Conservation (phyloP, 1,140 invertebrate genomes). For the Rhopalosiphum maidis region DNA sequence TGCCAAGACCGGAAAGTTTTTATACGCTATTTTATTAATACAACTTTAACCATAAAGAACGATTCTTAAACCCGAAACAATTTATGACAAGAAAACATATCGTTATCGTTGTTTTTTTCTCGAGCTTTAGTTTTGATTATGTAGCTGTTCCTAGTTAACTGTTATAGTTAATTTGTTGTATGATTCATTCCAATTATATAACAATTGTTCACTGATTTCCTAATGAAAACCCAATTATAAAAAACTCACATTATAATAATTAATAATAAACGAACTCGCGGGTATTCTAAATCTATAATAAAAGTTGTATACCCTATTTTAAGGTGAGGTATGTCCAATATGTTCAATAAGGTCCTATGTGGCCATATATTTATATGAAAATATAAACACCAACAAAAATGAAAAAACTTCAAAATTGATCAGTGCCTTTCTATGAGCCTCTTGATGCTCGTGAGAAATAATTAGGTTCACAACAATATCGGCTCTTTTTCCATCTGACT, state of each 20-base stretch:
- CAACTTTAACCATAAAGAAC: conserved; percentile 23
- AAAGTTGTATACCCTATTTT: not conserved
- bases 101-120: not conserved
- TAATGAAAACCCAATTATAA: not conserved
- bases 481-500: not conserved
- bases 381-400: not conserved
- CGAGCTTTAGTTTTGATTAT: not conserved
- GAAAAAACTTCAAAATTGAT: conserved; percentile 5
- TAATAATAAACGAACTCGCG: not conserved
- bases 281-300: not conserved
- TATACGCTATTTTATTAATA: conserved; percentile 35
- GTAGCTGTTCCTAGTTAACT: not conserved
- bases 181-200: not conserved
- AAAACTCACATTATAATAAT: too few relatives aligned
- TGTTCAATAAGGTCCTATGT: not conserved
- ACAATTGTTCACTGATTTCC: not conserved
- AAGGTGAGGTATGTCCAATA: not conserved
- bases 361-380: not conserved
- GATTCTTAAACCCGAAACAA: not conserved
- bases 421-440: not conserved
- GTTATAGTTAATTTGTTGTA: not conserved
- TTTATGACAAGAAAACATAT: conserved; percentile 24
- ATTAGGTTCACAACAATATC: not conserved
- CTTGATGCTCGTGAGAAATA: not conserved
- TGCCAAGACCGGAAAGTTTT: not conserved